phyloP scores from a whole-genome alignment of 2,888 invertebrate species.

The Colostygia pectinataria region DNA sequence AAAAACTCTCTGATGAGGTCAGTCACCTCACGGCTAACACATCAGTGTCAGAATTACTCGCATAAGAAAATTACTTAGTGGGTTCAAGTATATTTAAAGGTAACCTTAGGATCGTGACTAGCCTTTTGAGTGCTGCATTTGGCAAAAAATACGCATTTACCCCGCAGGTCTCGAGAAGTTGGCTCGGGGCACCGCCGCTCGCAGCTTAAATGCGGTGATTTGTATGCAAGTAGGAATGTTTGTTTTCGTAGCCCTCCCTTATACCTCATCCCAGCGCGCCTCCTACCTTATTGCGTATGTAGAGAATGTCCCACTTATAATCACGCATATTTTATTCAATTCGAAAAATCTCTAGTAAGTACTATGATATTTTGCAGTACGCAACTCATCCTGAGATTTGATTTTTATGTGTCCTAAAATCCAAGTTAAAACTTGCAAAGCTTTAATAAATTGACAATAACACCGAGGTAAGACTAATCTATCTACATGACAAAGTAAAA shows the following conservation, averaged over 20 bases:
- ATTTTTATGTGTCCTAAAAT: no score
- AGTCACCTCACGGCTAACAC: no score
- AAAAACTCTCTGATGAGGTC: no score
- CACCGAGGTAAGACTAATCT: no score
- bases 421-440: no score
- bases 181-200: slow-evolving; percentile 40
- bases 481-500: no score
- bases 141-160: slow-evolving; percentile 35
- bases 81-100: neutral
- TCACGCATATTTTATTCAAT: slow-evolving; percentile 15
- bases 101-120: slow-evolving; percentile 7
- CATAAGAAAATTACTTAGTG: neutral
- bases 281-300: slow-evolving; percentile 37
- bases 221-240: slow-evolving; percentile 62
- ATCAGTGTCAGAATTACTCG: no score
- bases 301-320: slow-evolving; percentile 16
- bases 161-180: slow-evolving; percentile 40
- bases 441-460: no score
- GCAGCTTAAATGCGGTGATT: slow-evolving; percentile 53
- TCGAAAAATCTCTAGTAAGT: slow-evolving; percentile 4
- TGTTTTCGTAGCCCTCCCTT: slow-evolving; percentile 53
- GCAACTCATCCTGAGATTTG: no score
- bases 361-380: no score
- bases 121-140: slow-evolving; percentile 9
- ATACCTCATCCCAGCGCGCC: slow-evolving; percentile 30